Percentiles rank a stretch among this genome's conserved stretches.
Conservation (phyloP, 1,140 invertebrate species). For the Drosophila nannoptera region DNA sequence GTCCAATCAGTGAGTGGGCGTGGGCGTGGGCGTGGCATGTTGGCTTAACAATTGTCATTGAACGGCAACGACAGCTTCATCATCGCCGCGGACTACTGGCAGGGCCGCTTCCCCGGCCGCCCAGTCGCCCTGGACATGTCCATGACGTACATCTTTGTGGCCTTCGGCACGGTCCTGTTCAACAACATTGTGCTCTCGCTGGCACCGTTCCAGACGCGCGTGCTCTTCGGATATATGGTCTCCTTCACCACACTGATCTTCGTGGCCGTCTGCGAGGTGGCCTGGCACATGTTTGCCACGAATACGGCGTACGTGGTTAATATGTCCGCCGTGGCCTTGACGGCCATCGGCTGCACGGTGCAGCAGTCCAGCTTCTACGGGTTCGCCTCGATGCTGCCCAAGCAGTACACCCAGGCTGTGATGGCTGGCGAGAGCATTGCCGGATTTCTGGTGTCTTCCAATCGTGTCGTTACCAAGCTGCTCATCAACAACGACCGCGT, state of each 20-base stretch:
- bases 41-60: background rate
- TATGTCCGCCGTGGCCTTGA: constrained; percentile 89
- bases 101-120: constrained; percentile 88
- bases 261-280: constrained; percentile 90
- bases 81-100: constrained; percentile 93
- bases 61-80: constrained; percentile 83
- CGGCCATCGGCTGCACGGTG: constrained; percentile 91
- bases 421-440: constrained; percentile 97
- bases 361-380: constrained; percentile 97
- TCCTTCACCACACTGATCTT: constrained; percentile 90
- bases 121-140: constrained; percentile 96
- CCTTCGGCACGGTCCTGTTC: constrained; percentile 90
- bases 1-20: background rate
- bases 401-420: constrained; percentile 92
- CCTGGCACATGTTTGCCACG: constrained; percentile 87
- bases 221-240: constrained; percentile 92
- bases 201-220: constrained; percentile 89
- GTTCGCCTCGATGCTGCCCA: constrained; percentile 94
- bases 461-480: constrained; percentile 90
- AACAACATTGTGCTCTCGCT: constrained; percentile 92
- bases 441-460: constrained; percentile 90
- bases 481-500: constrained; percentile 85
- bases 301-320: constrained; percentile 88
- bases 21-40: background rate
- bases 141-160: constrained; percentile 91